Evolutionary conservation across 2,888 invertebrate species (phyloP), one percentile per base, ranked within the genome.

Genomic region (Heliconius ethilla): DNA sequence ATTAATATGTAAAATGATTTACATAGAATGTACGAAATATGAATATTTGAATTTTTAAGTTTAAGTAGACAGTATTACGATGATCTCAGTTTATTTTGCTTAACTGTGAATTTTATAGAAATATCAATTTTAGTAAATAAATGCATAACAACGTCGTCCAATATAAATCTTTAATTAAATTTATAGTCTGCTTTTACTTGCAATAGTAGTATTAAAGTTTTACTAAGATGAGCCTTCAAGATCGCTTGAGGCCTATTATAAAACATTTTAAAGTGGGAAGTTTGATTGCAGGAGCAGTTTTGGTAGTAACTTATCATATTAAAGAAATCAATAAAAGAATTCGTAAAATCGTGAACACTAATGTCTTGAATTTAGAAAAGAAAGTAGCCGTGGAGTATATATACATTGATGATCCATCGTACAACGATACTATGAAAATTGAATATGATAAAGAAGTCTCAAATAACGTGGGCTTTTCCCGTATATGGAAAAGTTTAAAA

Each of bases 401-500:
- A 81, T 95, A 94, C 79, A 92, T 94, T 15, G 92, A 93, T 67
- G 95, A 95, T 78, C 94, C 94, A 0, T 86, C 89, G 0, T 94
- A 92, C 77, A 85, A 84, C 62, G 83, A 84, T 10, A 87, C 85
- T 3, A 83, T 92, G 70, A 87, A 88, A 82, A 80, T 87, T 65
- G 91, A 92, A 83, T 86, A 87, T 72, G 88, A 87, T 67, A 87
- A 83, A 76, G 87, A 89, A 76, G 84, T 84, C 3, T 85, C 82
- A 76, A 89, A 90, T n/a, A 84, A 90, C 0, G 84, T 92, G 1
- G 92, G 92, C 2, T 82, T 93, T 1, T 83, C 86, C 55, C 88
- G 91, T 18, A 89, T 93, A 90, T 96, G 96, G 96, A 96, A 96
- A 85, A 93, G 95, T 22, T 89, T 96, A 25, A 95, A 96, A 84